Base-by-base conservation (phyloP, 53 echinoderm and acorn worm genomes). In the Antedon mediterranea region DNA sequence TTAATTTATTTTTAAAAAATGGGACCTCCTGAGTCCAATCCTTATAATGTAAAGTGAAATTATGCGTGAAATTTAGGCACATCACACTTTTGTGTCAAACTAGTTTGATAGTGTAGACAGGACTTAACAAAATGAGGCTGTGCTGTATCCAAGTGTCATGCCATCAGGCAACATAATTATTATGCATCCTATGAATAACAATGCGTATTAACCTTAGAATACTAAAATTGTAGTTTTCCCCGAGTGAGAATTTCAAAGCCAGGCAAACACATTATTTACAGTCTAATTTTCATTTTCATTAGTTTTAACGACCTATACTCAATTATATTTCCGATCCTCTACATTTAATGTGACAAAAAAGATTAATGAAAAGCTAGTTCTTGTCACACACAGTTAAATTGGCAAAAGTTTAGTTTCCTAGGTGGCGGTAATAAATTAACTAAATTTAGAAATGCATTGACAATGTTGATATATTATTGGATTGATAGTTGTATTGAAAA, bases 301-400 rank as follows among this genome's bases (percentile, higher is more conserved):
- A 57, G 15, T 57, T 23, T 57, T 18, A 57, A 57, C 23, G 57
- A 23, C 18, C 57, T 57, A 57, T 57, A 15, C 57, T 57, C 57
- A 57, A 57, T 57, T 57, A 57, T 57, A 15, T 57, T 15, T 57
- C 57, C 57, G 7, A 57, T 57, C 57, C 57, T 57, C 7, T 57
- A 57, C 57, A 57, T 57, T 57, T 57, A 57, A 57, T 57, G 57
- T 57, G 57, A 57, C 57, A 57, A 57, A 57, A 57, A 57, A 57
- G 57, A 57, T 57, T 57, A 57, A 57, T 57, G 57, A 57, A 37
- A 6, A 57, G 57, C 57, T 15, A 57, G 57, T 57, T 18, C 9
- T 57, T 23, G 57, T 57, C 57, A 57, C 23, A 57, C 2, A 18
- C 26, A 57, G 57, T 57, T 8, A 57, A 57, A 57, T 57, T 57